Evolutionary conservation across 2,888 invertebrate genomes (phyloP), one percentile per base, ranked within the genome.

Genomic region (Coenonympha arcania): DNA sequence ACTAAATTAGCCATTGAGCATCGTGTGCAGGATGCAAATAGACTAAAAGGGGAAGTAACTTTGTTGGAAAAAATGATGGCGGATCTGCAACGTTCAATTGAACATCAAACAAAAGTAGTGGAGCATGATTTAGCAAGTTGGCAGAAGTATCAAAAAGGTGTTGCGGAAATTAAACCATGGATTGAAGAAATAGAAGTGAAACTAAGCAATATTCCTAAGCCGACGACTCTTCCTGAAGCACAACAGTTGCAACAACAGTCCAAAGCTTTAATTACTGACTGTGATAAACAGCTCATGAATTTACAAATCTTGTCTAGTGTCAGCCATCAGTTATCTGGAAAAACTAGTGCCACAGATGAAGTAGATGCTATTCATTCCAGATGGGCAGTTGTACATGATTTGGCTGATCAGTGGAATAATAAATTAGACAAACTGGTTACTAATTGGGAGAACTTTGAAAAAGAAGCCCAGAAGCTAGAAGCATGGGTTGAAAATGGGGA

Each of bases 141-240:
- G 94, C 92, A 95, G 68, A 90, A 91, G 63, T 95, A 95, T 75
- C 94, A 95, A 76, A 88, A 89, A 36, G 92, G 90, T 48, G 88
- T 95, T 22, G 89, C 92, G 52, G 91, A 93, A 73, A 89, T 96
- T 43, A 92, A 93, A 70, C 95, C 96, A 0, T 95, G 96, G 93
- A 90, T 98, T 48, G 94, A 95, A 71, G 89, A 93, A 69, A 93
- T 94, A 13, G 96, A 97, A 82, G 79, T 91, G n/a, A 93, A 92
- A 79, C 88, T 95, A 19, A 89, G 91, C 13, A 88, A 88, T 54
- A 90, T 91, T 6, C 89, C 92, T 4, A 95, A 94, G 74, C 95
- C 96, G 13, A 80, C 89, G 3, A 91, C 91, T 34, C 82, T 96
- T 45, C 88, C 91, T 56, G 96, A 98, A 83, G 95, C 95, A n/a